Evolutionary conservation across 1,140 invertebrate species (phyloP), one percentile per base, ranked within the genome.

Genomic region (Mycetomoellerius zeteki): DNA sequence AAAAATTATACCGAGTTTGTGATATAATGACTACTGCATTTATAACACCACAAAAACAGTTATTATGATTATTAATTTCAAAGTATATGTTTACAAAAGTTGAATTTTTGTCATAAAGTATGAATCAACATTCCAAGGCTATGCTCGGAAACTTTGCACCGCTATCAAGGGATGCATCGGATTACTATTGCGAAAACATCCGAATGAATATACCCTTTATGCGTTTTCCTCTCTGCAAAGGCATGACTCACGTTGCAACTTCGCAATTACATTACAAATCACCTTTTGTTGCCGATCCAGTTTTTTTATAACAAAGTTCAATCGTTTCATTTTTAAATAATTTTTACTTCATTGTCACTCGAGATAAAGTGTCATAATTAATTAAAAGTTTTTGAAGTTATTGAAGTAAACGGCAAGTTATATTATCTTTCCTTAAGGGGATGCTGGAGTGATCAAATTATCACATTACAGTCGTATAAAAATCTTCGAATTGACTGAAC

Each of bases 121-220:
- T 89, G 84, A 89, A 64, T 89, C 88, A 89, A n/a, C 37, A 8
- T 27, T 16, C 12, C 69, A 81, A 86, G 64, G n/a, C 27, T 54
- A n/a, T 27, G 10, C 47, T 67, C 12, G 10, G 64, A 21, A 71
- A 72, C n/a, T 72, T 50, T 52, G 14, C 52, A 14, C 10, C 1
- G 14, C 3, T 24, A 14, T 43, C 37, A 33, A 88, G 33, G 10
- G 58, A 86, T 81, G 75, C 87, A 47, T 60, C 30, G 50, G 19
- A 72, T 76, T 30, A 24, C 4, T 19, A 10, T 5, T 16, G 71
- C 54, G 50, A 89, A 82, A 82, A 76, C 56, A 69, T 86, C 47
- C 37, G 16, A 80, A 69, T 80, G 69, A 80, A 67, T 76, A 37
- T 86, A 77, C 47, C 56, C 43, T 76, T 89, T 80, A 89, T 82